These are phyloP conservation scores for Volucella inanis DNA, from an alignment of 2,888 invertebrate species.

Conservation along the genomic window DNA sequence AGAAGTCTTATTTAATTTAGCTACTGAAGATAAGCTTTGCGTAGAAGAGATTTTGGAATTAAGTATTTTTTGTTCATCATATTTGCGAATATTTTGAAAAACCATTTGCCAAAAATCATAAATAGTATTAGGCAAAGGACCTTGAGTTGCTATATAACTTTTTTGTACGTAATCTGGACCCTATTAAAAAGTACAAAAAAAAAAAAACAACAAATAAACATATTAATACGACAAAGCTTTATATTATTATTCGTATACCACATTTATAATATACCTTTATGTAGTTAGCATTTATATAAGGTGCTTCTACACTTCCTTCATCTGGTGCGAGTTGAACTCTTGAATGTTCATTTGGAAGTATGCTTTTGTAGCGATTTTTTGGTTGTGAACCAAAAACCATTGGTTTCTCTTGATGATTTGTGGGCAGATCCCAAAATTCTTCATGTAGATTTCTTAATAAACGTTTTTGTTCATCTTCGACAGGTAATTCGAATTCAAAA, in stretches of 20 bases:
- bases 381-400: conserved; percentile 94
- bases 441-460: conserved; percentile 89
- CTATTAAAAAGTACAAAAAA: conserved; percentile 84
- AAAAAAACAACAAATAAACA: neutral
- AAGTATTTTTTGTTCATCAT: conserved; percentile 36
- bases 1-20: neutral
- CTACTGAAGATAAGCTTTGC: neutral
- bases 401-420: conserved; percentile 95
- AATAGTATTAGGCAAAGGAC: conserved; percentile 94
- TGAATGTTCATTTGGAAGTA: conserved; percentile 94
- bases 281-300: conserved; percentile 97
- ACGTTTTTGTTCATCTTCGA: conserved; percentile 86
- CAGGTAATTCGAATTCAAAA: conserved; percentile 82
- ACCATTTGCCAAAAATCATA: conserved; percentile 97
- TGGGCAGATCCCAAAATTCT: conserved; percentile 97
- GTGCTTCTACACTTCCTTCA: conserved; percentile 84
- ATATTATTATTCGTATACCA: neutral
- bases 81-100: conserved; percentile 84
- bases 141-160: conserved; percentile 96
- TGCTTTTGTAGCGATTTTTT: conserved; percentile 95
- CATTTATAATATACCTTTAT: conserved; percentile 87
- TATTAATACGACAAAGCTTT: neutral
- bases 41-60: neutral
- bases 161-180: conserved; percentile 94
- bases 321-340: conserved; percentile 87